Percentiles rank a stretch among this genome's conserved stretches.
phyloP scores from a whole-genome alignment of 2,888 invertebrate genomes.

The Epirrhoe tristata region DNA sequence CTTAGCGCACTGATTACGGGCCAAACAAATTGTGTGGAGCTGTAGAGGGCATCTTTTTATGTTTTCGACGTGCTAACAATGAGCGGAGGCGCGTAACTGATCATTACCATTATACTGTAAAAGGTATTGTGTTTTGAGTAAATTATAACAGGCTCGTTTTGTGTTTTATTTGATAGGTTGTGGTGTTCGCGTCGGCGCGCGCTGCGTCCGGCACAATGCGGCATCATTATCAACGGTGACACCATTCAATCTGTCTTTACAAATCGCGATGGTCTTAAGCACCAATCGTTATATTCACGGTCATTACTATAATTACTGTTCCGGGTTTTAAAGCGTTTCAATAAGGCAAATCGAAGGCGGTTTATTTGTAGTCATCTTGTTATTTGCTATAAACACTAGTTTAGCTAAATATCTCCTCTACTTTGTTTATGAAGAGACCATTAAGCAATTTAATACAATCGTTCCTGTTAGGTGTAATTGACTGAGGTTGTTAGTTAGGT shows the following conservation, averaged over 20 bases:
- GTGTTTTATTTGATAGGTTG: constrained; percentile 72
- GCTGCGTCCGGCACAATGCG: constrained; percentile 64
- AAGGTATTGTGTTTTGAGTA: constrained; percentile 85
- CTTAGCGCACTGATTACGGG: constrained; percentile 73
- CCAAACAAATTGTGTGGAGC: constrained; percentile 75
- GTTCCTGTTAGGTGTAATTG: constrained; percentile 69
- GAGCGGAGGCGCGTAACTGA: constrained; percentile 77
- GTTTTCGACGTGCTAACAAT: constrained; percentile 81
- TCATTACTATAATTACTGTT: constrained; percentile 59
- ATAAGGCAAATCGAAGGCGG: constrained; percentile 55
- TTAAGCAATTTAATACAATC: constrained; percentile 76
- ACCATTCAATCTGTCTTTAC: constrained; percentile 67
- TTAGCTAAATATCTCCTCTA: constrained; percentile 62
- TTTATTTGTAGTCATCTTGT: constrained; percentile 57
- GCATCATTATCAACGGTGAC: constrained; percentile 82
- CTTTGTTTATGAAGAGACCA: constrained; percentile 60
- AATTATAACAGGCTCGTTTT: constrained; percentile 82
- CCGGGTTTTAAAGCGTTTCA: constrained; percentile 52
- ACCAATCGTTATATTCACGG: constrained; percentile 46
- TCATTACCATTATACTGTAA: constrained; percentile 83
- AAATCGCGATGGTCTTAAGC: constrained; percentile 62
- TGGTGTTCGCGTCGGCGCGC: constrained; percentile 55
- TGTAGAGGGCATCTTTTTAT: constrained; percentile 73
- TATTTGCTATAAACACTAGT: constrained; percentile 62
- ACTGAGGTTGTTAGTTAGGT: constrained; percentile 45